Evolutionary conservation across 2,888 invertebrate genomes (phyloP).

Genomic region (Drosophila anomelani): DNA sequence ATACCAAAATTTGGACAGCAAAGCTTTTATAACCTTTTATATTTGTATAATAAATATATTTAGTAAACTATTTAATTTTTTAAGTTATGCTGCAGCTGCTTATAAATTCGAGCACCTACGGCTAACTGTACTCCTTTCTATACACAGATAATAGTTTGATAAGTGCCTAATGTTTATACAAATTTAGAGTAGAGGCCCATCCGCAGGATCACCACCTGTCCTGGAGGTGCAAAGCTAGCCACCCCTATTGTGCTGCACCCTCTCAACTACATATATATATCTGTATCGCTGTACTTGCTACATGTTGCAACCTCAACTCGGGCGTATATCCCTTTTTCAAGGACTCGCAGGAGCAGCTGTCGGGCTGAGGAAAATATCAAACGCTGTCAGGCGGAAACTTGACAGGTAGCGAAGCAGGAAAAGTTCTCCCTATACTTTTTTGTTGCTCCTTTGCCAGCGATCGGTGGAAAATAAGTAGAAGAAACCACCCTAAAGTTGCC

Average conservation of each 20-base stretch:
- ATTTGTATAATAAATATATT: no score
- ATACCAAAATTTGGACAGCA: no score
- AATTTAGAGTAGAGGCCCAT: conserved; percentile 49
- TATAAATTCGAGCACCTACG: no score
- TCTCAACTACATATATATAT: neutral
- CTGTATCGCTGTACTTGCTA: conserved; percentile 27
- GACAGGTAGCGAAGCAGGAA: conserved; percentile 68
- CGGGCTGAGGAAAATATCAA: conserved; percentile 46
- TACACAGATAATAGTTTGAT: conserved; percentile 49
- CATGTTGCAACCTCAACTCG: conserved; percentile 47
- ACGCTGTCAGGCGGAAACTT: conserved; percentile 74
- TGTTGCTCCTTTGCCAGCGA: conserved; percentile 3
- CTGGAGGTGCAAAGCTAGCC: conserved; percentile 53
- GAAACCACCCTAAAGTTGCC: conserved; percentile 55
- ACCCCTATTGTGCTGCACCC: conserved; percentile 58
- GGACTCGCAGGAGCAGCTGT: conserved; percentile 63
- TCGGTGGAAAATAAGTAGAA: conserved; percentile 11
- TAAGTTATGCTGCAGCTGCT: neutral
- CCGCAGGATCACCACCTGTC: conserved; percentile 61
- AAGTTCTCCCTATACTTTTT: conserved; percentile 49
- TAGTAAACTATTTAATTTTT: no score
- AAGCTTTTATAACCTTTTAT: no score
- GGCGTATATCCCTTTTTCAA: conserved; percentile 60
- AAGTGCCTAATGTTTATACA: conserved; percentile 59
- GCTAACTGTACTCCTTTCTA: conserved; percentile 60